Percentiles rank a stretch among this genome's conserved stretches.
These are phyloP conservation scores for Pteropus rufus DNA, from an alignment of 2,797 vertebrate genomes.

Conservation along the genomic window DNA sequence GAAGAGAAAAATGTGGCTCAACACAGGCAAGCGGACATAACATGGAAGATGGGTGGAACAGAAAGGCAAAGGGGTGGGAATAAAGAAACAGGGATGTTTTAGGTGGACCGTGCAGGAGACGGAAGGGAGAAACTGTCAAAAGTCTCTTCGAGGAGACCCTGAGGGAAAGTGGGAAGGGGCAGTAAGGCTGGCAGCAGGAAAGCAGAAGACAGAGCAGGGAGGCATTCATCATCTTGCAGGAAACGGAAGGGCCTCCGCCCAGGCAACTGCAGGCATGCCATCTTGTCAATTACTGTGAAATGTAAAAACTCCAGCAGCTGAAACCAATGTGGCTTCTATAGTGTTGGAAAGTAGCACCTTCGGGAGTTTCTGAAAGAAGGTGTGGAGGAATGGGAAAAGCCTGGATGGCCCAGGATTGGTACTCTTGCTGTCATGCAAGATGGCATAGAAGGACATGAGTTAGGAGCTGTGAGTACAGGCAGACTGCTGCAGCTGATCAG, in stretches of 20 bases:
- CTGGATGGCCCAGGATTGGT: no score
- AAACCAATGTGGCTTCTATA: slow-evolving; percentile 1
- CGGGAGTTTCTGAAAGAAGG: slow-evolving; percentile 18
- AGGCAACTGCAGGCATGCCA: neutral
- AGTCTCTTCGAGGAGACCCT: slow-evolving; percentile 15
- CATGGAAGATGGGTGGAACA: slow-evolving; percentile 20
- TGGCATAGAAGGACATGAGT: neutral
- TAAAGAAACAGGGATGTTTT: slow-evolving; percentile 58
- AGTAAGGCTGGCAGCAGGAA: slow-evolving; percentile 9
- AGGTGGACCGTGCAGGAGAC: slow-evolving; percentile 16
- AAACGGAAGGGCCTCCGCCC: slow-evolving; percentile 34
- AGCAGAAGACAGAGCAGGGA: slow-evolving; percentile 63
- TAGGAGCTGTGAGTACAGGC: neutral
- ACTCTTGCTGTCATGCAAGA: neutral
- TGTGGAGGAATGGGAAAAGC: neutral
- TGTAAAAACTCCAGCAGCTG: slow-evolving; percentile 19
- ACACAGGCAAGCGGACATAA: neutral
- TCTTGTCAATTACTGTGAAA: slow-evolving; percentile 60
- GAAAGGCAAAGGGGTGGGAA: slow-evolving; percentile 46
- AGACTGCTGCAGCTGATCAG: neutral
- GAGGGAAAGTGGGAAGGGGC: neutral
- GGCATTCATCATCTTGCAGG: slow-evolving; percentile 46
- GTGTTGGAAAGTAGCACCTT: neutral
- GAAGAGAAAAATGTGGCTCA: slow-evolving; percentile 6
- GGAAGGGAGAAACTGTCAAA: slow-evolving; percentile 65